A percentile compares a stretch with the other conserved stretches of the same genome.
These are phyloP conservation scores for Lordiphosa fenestrarum DNA, from an alignment of 2,888 invertebrate genomes.

Conservation along the genomic window DNA sequence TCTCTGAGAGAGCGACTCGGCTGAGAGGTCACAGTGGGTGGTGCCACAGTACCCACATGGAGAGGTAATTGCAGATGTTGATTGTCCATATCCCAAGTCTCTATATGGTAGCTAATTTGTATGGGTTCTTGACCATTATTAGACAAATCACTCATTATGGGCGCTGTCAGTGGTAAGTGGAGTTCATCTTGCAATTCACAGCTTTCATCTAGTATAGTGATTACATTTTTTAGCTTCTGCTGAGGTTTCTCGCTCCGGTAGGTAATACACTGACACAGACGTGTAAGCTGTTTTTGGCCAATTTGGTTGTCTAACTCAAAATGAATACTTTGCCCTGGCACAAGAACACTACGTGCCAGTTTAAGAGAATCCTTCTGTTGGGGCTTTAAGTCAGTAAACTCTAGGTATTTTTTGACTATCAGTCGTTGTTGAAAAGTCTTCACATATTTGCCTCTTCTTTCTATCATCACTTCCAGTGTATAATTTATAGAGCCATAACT, in stretches of 20 bases:
- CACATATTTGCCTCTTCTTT: conserved; percentile 41
- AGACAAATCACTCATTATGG: conserved; percentile 41
- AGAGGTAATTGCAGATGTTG: conserved; percentile 35
- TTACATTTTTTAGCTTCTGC: conserved; percentile 32
- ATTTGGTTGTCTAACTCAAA: conserved; percentile 30
- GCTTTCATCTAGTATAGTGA: conserved; percentile 36
- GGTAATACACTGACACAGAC: conserved; percentile 48
- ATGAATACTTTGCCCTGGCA: conserved; percentile 57
- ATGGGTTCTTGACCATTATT: conserved; percentile 22
- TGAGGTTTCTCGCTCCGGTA: conserved; percentile 44
- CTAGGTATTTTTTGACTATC: conserved; percentile 44
- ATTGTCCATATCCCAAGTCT: conserved; percentile 16
- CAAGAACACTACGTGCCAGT: conserved; percentile 55
- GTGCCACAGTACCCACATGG: conserved; percentile 52
- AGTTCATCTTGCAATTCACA: conserved; percentile 23
- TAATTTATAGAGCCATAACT: conserved; percentile 49
- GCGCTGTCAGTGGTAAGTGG: conserved; percentile 49
- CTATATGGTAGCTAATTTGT: conserved; percentile 45
- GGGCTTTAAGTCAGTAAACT: conserved; percentile 40
- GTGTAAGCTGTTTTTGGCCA: conserved; percentile 10
- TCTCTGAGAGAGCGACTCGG: not conserved
- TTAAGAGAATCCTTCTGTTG: conserved; percentile 12
- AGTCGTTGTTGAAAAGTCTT: conserved; percentile 54
- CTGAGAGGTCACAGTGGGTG: conserved; percentile 28
- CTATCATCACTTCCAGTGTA: conserved; percentile 38